A percentile compares a stretch with the other conserved stretches of the same genome.
These are phyloP conservation scores for Serinus canaria DNA, from an alignment of 2,113 vertebrate genomes.

Conservation along the genomic window DNA sequence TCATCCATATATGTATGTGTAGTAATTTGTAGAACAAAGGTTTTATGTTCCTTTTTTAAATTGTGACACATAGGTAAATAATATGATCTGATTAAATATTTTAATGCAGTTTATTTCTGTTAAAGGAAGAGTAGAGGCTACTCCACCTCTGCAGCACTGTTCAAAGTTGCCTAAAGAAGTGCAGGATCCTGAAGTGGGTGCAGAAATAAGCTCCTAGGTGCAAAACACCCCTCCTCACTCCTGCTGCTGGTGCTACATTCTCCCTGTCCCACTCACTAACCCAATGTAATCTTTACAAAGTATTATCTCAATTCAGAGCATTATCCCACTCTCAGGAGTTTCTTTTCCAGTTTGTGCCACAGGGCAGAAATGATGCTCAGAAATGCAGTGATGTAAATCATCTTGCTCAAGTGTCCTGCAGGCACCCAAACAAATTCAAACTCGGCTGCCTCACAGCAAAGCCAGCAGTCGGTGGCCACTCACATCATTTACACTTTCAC, in stretches of 20 bases:
- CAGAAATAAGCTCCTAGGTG: neutral
- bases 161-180: neutral
- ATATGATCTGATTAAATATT: neutral
- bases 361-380: neutral
- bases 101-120: neutral
- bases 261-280: neutral
- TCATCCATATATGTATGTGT: fast-evolving
- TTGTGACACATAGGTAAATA: neutral
- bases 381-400: neutral
- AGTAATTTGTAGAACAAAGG: neutral
- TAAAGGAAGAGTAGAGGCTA: neutral
- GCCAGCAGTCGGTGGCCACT: neutral
- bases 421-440: neutral
- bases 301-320: neutral
- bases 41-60: neutral
- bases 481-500: neutral
- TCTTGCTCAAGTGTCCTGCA: neutral
- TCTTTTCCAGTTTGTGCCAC: neutral
- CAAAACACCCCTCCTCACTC: neutral
- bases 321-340: neutral
- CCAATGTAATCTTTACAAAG: neutral
- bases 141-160: neutral
- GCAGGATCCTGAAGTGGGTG: neutral
- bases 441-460: neutral
- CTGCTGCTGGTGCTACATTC: neutral